These are phyloP conservation scores for Drosophila infuscata DNA, from an alignment of 2,888 invertebrate species.

Conservation along the genomic window DNA sequence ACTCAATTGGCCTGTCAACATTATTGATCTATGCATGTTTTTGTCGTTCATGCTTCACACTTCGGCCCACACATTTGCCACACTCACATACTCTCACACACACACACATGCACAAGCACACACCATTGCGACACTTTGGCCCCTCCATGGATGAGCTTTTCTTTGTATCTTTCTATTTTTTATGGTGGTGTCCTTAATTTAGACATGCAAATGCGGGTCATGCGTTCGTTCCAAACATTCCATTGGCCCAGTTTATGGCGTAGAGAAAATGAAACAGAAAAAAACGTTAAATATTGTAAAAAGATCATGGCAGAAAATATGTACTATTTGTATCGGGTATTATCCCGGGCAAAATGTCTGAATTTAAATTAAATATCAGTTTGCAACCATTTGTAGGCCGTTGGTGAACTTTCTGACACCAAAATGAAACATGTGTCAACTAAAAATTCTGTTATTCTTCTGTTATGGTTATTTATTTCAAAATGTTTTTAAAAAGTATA, in stretches of 20 bases:
- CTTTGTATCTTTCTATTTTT: constrained; percentile 39
- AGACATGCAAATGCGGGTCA: constrained; percentile 76
- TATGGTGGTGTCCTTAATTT: constrained; percentile 78
- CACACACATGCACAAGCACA: constrained; percentile 38
- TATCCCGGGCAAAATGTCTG: neutral
- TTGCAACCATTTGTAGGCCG: neutral
- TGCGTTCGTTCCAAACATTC: constrained; percentile 26
- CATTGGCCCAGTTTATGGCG: constrained; percentile 36
- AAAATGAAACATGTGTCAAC: neutral
- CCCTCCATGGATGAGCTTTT: constrained; percentile 59
- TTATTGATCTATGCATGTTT: constrained; percentile 71
- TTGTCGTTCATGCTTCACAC: constrained; percentile 58
- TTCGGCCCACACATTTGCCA: constrained; percentile 63
- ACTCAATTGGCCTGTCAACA: constrained; percentile 59
- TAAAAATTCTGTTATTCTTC: neutral
- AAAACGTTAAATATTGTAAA: constrained; percentile 8
- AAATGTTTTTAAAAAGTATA: neutral
- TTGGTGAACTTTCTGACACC: neutral
- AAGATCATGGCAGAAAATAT: constrained; percentile 18
- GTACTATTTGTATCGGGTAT: neutral
- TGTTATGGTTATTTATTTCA: too few relatives aligned
- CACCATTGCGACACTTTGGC: constrained; percentile 24
- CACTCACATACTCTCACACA: constrained; percentile 38
- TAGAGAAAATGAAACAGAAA: constrained; percentile 10
- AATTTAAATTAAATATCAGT: neutral